Conservation (phyloP, 2,797 vertebrate species). For the Acanthopagrus latus region DNA sequence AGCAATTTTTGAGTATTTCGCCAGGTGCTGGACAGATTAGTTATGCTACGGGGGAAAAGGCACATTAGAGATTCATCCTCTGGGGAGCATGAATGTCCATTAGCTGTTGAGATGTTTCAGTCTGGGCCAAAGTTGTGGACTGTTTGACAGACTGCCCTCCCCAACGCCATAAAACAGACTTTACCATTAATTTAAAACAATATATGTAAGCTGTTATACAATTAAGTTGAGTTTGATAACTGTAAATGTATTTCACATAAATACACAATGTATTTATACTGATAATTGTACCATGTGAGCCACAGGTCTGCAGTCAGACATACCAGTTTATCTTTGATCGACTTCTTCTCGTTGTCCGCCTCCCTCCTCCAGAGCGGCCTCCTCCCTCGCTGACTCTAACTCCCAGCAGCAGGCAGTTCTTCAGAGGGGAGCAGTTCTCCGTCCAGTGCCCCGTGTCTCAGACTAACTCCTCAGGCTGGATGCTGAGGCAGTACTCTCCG, state of each 20-base stretch:
- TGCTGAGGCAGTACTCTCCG: conserved; percentile 51
- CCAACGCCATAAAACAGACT: neutral
- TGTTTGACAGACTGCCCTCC: no score
- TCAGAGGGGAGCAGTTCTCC: conserved; percentile 59
- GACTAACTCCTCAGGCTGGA: conserved; percentile 60
- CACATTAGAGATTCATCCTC: neutral
- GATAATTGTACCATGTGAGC: neutral
- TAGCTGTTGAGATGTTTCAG: neutral
- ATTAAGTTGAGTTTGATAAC: neutral
- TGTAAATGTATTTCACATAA: no score
- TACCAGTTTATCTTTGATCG: neutral
- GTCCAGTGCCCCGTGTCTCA: conserved; percentile 62
- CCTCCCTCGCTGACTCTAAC: conserved; percentile 59
- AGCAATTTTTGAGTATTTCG: no score
- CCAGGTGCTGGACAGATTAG: no score
- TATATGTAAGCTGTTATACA: neutral
- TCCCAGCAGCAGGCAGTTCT: conserved; percentile 73
- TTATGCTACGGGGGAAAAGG: no score
- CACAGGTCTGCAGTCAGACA: conserved; percentile 7
- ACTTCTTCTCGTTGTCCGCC: neutral
- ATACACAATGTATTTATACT: neutral
- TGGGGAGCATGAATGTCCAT: neutral
- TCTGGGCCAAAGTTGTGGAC: neutral
- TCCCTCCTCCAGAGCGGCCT: conserved; percentile 52
- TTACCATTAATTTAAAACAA: neutral